Evolutionary conservation across 2,113 vertebrate genomes (phyloP), one percentile per base, ranked within the genome.

Genomic region (Neodontobutis hainanensis): DNA sequence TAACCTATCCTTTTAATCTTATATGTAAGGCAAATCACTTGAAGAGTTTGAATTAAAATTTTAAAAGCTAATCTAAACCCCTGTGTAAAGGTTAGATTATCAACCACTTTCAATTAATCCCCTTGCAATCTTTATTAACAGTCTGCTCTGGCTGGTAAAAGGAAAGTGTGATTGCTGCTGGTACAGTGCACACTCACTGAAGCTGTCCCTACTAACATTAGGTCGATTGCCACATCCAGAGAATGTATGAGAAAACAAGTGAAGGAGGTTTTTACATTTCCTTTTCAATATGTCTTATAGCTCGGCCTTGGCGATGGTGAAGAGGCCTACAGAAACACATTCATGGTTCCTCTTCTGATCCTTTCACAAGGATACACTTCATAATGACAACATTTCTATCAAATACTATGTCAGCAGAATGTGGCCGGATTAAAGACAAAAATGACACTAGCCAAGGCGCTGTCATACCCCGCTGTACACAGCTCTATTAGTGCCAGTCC

Each of bases 371-470:
- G 34, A 42, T 9, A n/a, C 45, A 64, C 60, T 69, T 81, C 69
- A 55, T 48, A 73, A 77, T 48, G 46, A n/a, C 65, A 71, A 61
- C 63, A 65, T n/a, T 16, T 75, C 69, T 48, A 70, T 48, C 51
- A 45, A 70, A 66, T 47, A 51, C 46, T 16, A 52, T 76, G 70
- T 71, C 71, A 55, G 71, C 74, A 74, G 64, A 75, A 78, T 51
- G 56, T 53, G 45, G 44, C 50, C 68, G 64, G 67, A 82, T 76
- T 83, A 80, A 62, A 74, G 51, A 74, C 58, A 27, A 80, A 73
- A 78, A 64, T 49, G 35, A 77, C 47, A 70, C 44, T 73, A 46
- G 5, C 14, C 53, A 14, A 65, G 58, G 14, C 40, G n/a, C 45
- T 40, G 61, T 62, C 58, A 81, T 75, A 70, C 59, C 64, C 8